phyloP scores from a whole-genome alignment of 2,113 vertebrate genomes.

The Zosterops japonicus region DNA sequence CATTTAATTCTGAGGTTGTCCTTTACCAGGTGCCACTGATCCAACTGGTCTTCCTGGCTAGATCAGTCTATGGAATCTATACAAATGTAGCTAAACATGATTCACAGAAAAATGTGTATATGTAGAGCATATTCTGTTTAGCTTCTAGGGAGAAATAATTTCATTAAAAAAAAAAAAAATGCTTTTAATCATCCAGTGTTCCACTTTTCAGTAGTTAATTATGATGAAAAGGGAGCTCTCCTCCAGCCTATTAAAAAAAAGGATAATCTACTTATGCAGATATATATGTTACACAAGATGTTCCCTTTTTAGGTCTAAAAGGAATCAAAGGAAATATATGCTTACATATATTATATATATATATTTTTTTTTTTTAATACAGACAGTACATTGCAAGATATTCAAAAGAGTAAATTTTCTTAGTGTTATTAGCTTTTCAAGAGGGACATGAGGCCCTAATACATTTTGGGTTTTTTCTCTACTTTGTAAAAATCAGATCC shows the following conservation, averaged over 20 bases:
- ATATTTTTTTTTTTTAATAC: not conserved
- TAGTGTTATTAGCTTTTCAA: not conserved
- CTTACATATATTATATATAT: not conserved
- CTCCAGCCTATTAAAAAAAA: not conserved
- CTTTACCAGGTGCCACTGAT: not conserved
- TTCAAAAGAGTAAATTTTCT: not conserved
- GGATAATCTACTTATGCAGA: not conserved
- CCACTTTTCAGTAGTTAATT: slow-evolving; percentile 34
- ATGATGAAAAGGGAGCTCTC: not conserved
- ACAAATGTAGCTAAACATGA: not conserved
- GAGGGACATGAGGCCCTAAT: not conserved
- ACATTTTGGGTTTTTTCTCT: fast-evolving
- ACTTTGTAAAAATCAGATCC: not conserved
- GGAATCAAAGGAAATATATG: slow-evolving; percentile 13
- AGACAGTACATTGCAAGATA: not conserved
- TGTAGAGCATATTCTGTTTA: not conserved
- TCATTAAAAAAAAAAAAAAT: not conserved
- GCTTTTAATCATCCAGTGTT: slow-evolving; percentile 19
- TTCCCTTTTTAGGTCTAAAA: not conserved
- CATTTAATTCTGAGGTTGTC: not conserved
- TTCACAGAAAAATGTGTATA: not conserved
- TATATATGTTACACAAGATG: slow-evolving; percentile 26
- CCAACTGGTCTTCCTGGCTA: not conserved
- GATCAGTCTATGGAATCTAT: not conserved
- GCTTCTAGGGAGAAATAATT: not conserved